Evolutionary conservation across 2,113 vertebrate species (phyloP), one percentile per base, ranked within the genome.

Genomic region (Talpa occidentalis): DNA sequence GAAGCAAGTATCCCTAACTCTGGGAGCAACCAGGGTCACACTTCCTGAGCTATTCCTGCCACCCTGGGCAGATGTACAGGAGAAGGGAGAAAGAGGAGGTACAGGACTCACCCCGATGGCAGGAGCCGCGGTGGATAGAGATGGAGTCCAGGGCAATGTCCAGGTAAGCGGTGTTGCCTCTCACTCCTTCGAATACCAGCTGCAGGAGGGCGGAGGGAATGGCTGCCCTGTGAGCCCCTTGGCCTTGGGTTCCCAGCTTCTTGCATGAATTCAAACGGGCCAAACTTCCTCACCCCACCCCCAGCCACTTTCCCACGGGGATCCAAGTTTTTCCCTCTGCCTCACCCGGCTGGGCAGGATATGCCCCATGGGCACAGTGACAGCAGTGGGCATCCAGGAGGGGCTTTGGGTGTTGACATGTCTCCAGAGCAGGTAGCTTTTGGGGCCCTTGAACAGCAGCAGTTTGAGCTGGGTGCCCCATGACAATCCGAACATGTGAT

Each of bases 401-500:
- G 97, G 95, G 95, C 98, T 99, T 96, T 99, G 98, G 0, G 97
- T 16, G 11, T 98, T 98, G 0, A 12, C 81, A 54, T 95, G 98
- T 6, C 95, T 96, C 99, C 99, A 99, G 37, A 99, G 91, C 59
- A 97, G 44, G 0, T 3, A 30, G 30, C 97, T 96, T n/a, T 16
- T 15, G 0, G 83, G 0, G 3, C 28, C 79, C 32, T 70, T 92
- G 80, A 93, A 9, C n/a, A 93, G 82, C 92, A 99, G 96, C 78
- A 99, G 97, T 12, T 70, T 97, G 74, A 99, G 97, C n/a, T 84
- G 21, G 67, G 99, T 98, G 0, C 10, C 95, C 42, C 0, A 2
- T 1, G 98, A 98, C 0, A 17, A 2, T 0, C 99, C 98, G 0
- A 99, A 99, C 98, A 99, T 98, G 97, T 97, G 98, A 88, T 98